A percentile compares a stretch with the other conserved stretches of the same genome.
Evolutionary conservation across 2,888 invertebrate genomes (phyloP).

Genomic region (Andrena dorsata): DNA sequence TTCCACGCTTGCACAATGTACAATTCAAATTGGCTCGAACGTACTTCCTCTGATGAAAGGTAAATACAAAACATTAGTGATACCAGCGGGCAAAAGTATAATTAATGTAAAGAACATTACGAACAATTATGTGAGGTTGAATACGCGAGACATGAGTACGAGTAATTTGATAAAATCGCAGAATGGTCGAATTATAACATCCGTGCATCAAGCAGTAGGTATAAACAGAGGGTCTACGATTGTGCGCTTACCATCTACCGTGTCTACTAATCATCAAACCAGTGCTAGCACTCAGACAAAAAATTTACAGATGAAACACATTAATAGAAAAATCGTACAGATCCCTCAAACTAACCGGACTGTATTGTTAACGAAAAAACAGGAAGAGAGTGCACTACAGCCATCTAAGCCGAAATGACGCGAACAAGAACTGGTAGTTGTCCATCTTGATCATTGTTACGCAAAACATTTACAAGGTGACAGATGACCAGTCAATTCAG

Average conservation of each 20-base stretch:
- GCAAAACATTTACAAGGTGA: constrained; percentile 9
- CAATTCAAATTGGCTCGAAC: constrained; percentile 26
- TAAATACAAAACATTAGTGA: constrained; percentile 36
- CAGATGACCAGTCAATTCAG: constrained; percentile 28
- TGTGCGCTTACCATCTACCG: constrained; percentile 28
- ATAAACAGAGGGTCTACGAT: constrained; percentile 8
- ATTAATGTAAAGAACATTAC: constrained; percentile 62
- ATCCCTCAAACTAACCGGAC: constrained; percentile 14
- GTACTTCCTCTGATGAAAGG: constrained; percentile 25
- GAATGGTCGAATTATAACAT: background rate
- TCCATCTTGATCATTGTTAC: constrained; percentile 58
- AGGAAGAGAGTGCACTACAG: background rate
- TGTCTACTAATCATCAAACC: constrained; percentile 10
- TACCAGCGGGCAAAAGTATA: constrained; percentile 41
- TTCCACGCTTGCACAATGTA: background rate
- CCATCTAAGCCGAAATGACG: constrained; percentile 24
- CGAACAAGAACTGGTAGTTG: background rate
- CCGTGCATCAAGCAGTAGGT: background rate
- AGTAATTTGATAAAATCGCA: constrained; percentile 5
- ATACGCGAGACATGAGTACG: background rate
- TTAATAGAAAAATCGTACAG: background rate
- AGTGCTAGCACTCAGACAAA: background rate
- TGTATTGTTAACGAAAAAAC: constrained; percentile 4
- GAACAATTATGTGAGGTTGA: constrained; percentile 59
- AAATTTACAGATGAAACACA: constrained; percentile 9